phyloP scores from a whole-genome alignment of 2,113 vertebrate genomes.

The Lota lota region DNA sequence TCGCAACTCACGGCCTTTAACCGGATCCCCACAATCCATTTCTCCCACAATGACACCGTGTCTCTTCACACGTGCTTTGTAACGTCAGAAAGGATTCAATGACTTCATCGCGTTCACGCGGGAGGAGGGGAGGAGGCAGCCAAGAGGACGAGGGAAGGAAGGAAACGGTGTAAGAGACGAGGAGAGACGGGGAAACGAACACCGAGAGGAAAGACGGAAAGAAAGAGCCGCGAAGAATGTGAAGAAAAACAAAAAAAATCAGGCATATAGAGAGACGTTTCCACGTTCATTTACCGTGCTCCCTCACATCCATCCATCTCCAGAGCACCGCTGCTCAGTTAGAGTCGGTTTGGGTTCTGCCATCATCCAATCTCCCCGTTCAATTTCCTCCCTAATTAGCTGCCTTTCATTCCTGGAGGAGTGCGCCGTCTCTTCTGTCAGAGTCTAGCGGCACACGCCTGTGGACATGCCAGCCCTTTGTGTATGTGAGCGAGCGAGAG shows the following conservation, averaged over 20 bases:
- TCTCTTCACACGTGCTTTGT: neutral
- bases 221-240: neutral
- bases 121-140: neutral
- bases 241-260: neutral
- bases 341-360: slow-evolving; percentile 54
- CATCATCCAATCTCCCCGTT: slow-evolving; percentile 34
- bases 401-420: slow-evolving; percentile 39
- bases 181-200: neutral
- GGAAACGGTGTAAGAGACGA: neutral
- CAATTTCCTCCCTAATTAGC: slow-evolving; percentile 61
- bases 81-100: neutral
- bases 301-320: neutral
- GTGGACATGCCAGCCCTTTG: slow-evolving; percentile 39
- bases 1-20: no score
- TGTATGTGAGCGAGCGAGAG: slow-evolving; percentile 10
- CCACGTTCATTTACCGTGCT: no score
- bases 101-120: no score
- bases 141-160: neutral
- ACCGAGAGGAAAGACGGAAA: neutral
- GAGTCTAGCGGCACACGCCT: slow-evolving; percentile 34
- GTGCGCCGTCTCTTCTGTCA: slow-evolving; percentile 26
- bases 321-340: slow-evolving; percentile 18
- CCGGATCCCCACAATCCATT: no score
- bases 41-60: slow-evolving; percentile 11
- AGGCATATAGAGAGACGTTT: neutral